phyloP scores from a whole-genome alignment of 2,797 vertebrate genomes.

The Chelon labrosus region DNA sequence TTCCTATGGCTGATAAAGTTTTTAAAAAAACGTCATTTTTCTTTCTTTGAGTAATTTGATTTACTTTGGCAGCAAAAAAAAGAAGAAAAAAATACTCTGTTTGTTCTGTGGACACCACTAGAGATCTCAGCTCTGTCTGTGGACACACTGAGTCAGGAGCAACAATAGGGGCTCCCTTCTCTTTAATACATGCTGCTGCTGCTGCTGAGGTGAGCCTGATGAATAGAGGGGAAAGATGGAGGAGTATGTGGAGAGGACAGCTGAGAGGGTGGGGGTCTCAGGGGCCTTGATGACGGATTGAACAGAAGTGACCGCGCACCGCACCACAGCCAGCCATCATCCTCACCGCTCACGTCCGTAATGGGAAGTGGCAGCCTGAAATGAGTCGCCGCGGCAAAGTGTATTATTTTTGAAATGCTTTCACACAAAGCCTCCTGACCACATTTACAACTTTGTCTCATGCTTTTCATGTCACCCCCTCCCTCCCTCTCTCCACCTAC shows the following conservation, averaged over 20 bases:
- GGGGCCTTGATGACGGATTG: slow-evolving; percentile 97
- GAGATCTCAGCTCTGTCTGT: slow-evolving; percentile 9
- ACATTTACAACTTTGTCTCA: slow-evolving; percentile 94
- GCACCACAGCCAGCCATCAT: slow-evolving; percentile 88
- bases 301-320: slow-evolving; percentile 93
- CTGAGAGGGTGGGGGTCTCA: slow-evolving; percentile 89
- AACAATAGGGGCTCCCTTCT: slow-evolving; percentile 71
- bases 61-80: slow-evolving; percentile 32
- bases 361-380: slow-evolving; percentile 98
- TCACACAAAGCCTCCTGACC: slow-evolving; percentile 94
- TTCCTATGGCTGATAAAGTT: slow-evolving; percentile 43
- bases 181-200: slow-evolving; percentile 83
- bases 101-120: slow-evolving; percentile 17
- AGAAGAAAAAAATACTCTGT: no score
- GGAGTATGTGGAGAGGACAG: slow-evolving; percentile 61
- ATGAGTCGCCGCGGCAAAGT: slow-evolving; percentile 95
- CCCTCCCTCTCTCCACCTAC: slow-evolving; percentile 75
- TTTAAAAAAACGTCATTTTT: slow-evolving; percentile 42
- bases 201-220: slow-evolving; percentile 90
- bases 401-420: slow-evolving; percentile 99
- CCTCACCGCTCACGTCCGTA: slow-evolving; percentile 94
- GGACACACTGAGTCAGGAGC: slow-evolving; percentile 52
- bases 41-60: slow-evolving; percentile 31
- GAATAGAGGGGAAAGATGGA: slow-evolving; percentile 81
- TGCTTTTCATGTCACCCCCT: slow-evolving; percentile 94